Base-by-base conservation (phyloP, 2,113 vertebrate genomes). In the Lepidothrix coronata region DNA sequence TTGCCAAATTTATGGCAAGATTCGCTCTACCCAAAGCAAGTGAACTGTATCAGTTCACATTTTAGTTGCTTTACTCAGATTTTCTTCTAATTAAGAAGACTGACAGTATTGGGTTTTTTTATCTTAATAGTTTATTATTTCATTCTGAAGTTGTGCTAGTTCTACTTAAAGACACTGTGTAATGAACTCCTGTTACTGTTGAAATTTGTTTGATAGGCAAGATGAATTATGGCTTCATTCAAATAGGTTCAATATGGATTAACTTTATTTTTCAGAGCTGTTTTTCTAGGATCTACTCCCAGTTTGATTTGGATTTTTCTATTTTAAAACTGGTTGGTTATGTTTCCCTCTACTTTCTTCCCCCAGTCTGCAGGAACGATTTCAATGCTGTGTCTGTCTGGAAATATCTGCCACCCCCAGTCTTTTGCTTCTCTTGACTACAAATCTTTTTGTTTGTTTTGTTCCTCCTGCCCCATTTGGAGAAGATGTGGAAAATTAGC, bases 281-380 rank as follows among this genome's bases (percentile, higher is more conserved):
- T 22, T 75, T 9, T 85, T 87, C 12, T 43, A 23, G 43, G 35
- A 44, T 23, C 51, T 65, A 4, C 8, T 66, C 19, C 8, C 23
- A n/a, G 0, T 49, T 66, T 57, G 17, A 13, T 51, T 25, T 0
- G 1, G 21, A 27, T 46, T 71, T 58, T 67, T 65, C 5, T 70
- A 8, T 58, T 71, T 73, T 68, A 54, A 57, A 89, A 35, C 14
- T 30, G 10, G 8, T 39, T 77, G 22, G 10, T 65, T 79, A 13
- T 2, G 3, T 65, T 85, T 72, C 18, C 63, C 17, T 22, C 43
- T 8, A 5, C 25, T 84, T 51, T 41, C 5, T 61, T 67, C 22
- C 35, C 3, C 8, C 5, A 9, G 19, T 18, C 23, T 77, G 30
- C n/a, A 73, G 44, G 68, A 91, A 22, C 30, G 57, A 11, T 75